Evolutionary conservation across 2,797 vertebrate genomes (phyloP).

Genomic region (Muscicapa striata): DNA sequence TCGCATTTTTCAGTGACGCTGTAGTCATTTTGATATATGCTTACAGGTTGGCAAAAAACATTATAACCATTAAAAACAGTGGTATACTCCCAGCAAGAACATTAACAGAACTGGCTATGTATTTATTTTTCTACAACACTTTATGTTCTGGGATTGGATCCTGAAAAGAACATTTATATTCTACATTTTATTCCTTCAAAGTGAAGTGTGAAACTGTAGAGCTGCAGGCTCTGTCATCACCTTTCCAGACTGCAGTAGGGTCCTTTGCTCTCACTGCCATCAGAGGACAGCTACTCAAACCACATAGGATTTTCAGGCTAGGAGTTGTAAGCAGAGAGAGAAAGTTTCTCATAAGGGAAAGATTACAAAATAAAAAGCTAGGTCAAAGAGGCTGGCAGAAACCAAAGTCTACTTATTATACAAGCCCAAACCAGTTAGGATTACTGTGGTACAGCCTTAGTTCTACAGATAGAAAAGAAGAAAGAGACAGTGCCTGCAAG

Average conservation of each 20-base stretch:
- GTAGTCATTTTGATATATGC: neutral
- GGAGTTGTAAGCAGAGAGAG: neutral
- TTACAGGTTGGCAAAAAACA: neutral
- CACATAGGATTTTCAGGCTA: neutral
- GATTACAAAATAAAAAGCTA: neutral
- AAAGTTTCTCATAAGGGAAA: neutral
- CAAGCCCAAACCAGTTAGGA: neutral
- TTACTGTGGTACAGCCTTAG: neutral
- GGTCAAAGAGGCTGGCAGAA: neutral
- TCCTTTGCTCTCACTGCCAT: neutral
- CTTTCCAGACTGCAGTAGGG: neutral
- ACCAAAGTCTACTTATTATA: neutral
- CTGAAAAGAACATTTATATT: neutral
- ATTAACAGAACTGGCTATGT: neutral
- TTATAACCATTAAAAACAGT: neutral
- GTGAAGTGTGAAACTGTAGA: neutral
- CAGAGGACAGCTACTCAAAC: neutral
- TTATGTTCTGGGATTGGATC: neutral
- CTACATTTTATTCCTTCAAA: neutral
- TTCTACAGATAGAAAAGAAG: neutral
- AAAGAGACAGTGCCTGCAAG: neutral
- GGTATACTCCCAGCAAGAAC: neutral
- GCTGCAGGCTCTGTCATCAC: neutral
- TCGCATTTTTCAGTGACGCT: neutral
- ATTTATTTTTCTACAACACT: neutral